Evolutionary conservation across 2,797 vertebrate species (phyloP).

Genomic region (Myotis myotis): DNA sequence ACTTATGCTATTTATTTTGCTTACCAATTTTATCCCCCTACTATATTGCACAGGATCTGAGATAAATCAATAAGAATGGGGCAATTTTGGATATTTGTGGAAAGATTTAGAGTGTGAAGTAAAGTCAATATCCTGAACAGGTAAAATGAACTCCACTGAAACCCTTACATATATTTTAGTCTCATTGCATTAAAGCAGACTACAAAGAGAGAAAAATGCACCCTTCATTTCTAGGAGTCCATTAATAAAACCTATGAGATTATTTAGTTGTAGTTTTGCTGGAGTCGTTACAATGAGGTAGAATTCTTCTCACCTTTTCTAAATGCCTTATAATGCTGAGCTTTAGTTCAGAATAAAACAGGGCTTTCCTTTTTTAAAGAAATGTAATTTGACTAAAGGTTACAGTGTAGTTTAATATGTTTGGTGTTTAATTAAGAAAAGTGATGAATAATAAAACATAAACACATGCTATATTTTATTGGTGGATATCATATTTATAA

Average conservation of each 20-base stretch:
- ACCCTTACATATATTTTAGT: neutral
- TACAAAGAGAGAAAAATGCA: neutral
- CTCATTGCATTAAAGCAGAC: neutral
- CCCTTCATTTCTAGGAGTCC: neutral
- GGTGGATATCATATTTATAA: neutral
- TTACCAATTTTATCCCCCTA: constrained; percentile 18
- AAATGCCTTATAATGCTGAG: neutral
- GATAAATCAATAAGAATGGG: neutral
- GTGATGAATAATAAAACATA: neutral
- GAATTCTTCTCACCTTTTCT: neutral
- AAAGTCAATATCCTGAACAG: neutral
- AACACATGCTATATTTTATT: neutral
- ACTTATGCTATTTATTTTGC: neutral
- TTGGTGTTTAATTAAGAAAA: neutral
- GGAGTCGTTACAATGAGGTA: neutral
- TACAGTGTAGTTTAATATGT: neutral
- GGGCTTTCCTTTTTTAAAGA: neutral
- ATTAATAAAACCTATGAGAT: neutral
- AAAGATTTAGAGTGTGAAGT: constrained; percentile 35
- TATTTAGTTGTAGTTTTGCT: neutral
- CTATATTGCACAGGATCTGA: neutral
- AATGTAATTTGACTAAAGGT: neutral
- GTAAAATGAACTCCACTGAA: constrained; percentile 19
- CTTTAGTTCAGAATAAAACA: neutral
- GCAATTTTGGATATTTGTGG: neutral